A percentile compares a stretch with the other conserved stretches of the same genome.
phyloP scores from a whole-genome alignment of 2,113 vertebrate genomes.

The Hyla sarda region DNA sequence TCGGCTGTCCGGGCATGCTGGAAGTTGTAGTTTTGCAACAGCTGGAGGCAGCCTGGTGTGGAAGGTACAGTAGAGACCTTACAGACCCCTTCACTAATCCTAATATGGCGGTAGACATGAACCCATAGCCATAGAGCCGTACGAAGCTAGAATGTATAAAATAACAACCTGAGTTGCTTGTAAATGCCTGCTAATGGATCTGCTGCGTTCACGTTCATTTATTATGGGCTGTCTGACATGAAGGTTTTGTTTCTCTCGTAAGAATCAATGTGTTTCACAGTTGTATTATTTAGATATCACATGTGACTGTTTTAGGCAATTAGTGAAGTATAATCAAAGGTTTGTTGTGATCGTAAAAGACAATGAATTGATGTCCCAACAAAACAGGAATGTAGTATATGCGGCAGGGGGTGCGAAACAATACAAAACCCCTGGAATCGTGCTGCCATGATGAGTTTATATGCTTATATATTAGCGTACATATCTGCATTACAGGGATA shows the following conservation, averaged over 20 bases:
- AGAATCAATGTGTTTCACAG: conserved; percentile 11
- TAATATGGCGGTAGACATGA: too few species aligned
- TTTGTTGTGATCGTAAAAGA: conserved; percentile 19
- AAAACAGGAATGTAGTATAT: background rate
- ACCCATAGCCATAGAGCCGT: background rate
- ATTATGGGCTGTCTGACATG: conserved; percentile 24
- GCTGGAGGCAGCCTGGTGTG: too few species aligned
- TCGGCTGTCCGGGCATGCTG: too few species aligned
- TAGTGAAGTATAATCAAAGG: conserved; percentile 17
- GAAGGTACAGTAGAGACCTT: too few species aligned
- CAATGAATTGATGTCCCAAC: background rate
- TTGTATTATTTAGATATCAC: conserved; percentile 26
- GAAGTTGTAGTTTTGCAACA: too few species aligned
- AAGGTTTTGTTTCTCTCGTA: background rate
- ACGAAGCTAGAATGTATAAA: background rate
- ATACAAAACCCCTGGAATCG: background rate
- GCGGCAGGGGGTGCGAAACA: background rate
- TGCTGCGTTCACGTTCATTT: background rate
- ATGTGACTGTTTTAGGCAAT: background rate
- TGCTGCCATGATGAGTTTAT: background rate
- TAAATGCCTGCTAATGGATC: background rate
- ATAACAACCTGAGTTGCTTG: background rate
- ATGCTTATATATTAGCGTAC: too few species aligned
- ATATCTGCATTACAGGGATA: too few species aligned
- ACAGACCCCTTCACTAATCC: too few species aligned